A percentile compares a stretch with the other conserved stretches of the same genome.
phyloP scores from a whole-genome alignment of 2,888 invertebrate genomes.

The Aspidapion aeneum region DNA sequence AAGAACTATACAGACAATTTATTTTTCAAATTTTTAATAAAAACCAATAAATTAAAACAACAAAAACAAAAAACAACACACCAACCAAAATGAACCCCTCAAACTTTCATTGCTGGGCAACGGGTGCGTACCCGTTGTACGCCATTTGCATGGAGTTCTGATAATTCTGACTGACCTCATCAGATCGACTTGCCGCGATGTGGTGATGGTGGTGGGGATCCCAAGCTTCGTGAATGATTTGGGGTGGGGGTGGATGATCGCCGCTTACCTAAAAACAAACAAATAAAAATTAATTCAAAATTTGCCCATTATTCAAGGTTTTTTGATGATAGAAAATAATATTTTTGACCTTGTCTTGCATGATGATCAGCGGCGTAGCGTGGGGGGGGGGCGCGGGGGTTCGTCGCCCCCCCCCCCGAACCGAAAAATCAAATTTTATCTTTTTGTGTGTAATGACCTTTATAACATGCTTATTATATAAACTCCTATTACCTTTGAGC shows the following conservation, averaged over 20 bases:
- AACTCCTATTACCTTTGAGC: constrained; percentile 80
- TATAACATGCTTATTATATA: no score
- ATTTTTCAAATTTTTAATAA: neutral
- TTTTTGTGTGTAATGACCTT: no score
- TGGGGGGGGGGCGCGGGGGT: no score
- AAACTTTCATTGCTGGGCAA: neutral
- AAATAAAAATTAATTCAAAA: no score
- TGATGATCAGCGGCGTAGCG: no score
- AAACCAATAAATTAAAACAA: neutral
- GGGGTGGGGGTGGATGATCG: constrained; percentile 57
- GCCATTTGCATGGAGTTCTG: constrained; percentile 66
- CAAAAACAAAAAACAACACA: neutral
- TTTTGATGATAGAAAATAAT: no score
- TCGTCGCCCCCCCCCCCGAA: no score
- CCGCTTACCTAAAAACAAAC: constrained; percentile 80
- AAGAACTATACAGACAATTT: no score
- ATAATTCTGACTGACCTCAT: constrained; percentile 30
- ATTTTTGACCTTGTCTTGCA: no score
- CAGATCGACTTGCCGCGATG: constrained; percentile 43
- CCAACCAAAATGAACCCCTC: neutral
- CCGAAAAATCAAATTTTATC: no score
- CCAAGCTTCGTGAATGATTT: constrained; percentile 52
- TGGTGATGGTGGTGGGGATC: constrained; percentile 45
- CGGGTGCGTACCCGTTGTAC: constrained; percentile 59
- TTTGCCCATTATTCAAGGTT: no score